These are phyloP conservation scores for Capreolus pygargus DNA, from an alignment of 2,113 vertebrate species.

Conservation along the genomic window DNA sequence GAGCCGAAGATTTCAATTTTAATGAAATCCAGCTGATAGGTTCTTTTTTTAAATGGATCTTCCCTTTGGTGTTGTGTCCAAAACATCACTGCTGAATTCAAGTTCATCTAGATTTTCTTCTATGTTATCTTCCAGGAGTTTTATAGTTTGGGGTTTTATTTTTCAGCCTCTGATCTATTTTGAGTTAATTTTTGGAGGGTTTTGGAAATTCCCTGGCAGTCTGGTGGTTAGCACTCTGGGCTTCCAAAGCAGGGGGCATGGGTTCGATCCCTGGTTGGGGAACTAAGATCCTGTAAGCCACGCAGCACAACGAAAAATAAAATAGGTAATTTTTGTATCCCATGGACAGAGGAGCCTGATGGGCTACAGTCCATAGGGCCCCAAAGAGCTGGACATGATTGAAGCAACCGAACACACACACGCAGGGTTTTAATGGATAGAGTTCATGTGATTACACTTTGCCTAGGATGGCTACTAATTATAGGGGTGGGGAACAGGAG, in stretches of 20 bases:
- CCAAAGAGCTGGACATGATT: neutral
- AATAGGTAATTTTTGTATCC: neutral
- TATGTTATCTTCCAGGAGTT: neutral
- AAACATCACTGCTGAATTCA: neutral
- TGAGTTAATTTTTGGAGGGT: neutral
- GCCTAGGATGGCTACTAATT: neutral
- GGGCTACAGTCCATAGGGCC: neutral
- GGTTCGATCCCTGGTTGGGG: neutral
- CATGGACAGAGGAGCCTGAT: neutral
- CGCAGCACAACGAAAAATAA: neutral
- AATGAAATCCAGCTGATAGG: neutral
- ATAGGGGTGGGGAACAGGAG: neutral
- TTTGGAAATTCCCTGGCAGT: neutral
- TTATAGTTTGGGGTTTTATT: neutral
- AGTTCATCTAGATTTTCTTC: neutral
- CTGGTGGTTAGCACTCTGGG: neutral
- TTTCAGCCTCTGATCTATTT: neutral
- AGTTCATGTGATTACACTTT: neutral
- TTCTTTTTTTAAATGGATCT: neutral
- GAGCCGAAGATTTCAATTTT: neutral
- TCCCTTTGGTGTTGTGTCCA: neutral
- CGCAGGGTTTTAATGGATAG: neutral
- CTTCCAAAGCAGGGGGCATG: neutral
- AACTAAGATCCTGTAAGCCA: neutral
- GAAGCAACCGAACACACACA: neutral